Conservation (phyloP, 2,888 invertebrate species). For the Allophyes oxyacanthae region DNA sequence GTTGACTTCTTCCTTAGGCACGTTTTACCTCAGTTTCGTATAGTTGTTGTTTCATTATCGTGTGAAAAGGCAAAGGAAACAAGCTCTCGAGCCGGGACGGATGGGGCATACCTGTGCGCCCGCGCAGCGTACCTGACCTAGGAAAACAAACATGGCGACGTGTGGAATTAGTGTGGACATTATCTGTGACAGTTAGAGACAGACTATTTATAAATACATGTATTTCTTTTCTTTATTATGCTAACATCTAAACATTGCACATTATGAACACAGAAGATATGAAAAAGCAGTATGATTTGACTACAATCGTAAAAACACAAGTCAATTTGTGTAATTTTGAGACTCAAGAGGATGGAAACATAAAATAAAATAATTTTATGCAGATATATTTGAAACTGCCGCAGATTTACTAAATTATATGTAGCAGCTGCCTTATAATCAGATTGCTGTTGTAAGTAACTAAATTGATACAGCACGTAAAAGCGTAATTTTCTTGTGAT, state of each 20-base stretch:
- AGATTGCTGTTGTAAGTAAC: no score
- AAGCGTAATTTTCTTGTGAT: no score
- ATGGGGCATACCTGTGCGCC: constrained; percentile 78
- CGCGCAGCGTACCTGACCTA: constrained; percentile 86
- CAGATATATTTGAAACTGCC: no score
- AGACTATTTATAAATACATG: not conserved
- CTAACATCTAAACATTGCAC: not conserved
- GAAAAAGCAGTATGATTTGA: no score
- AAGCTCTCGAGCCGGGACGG: constrained; percentile 70
- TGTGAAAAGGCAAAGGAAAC: constrained; percentile 80
- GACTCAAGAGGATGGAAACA: no score
- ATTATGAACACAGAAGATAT: no score
- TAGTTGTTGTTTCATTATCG: constrained; percentile 81
- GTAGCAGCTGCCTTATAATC: no score
- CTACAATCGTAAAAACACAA: no score
- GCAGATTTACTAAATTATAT: no score
- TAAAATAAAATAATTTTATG: no score
- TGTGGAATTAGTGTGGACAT: constrained; percentile 67
- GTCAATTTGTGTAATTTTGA: no score
- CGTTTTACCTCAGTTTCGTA: constrained; percentile 59
- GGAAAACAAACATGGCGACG: constrained; percentile 83
- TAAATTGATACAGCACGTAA: no score
- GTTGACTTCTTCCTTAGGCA: constrained; percentile 60
- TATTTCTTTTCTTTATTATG: not conserved
- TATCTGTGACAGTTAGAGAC: constrained; percentile 6